These are phyloP conservation scores for Drosophila acutilabella DNA, from an alignment of 2,888 invertebrate genomes.

Conservation along the genomic window DNA sequence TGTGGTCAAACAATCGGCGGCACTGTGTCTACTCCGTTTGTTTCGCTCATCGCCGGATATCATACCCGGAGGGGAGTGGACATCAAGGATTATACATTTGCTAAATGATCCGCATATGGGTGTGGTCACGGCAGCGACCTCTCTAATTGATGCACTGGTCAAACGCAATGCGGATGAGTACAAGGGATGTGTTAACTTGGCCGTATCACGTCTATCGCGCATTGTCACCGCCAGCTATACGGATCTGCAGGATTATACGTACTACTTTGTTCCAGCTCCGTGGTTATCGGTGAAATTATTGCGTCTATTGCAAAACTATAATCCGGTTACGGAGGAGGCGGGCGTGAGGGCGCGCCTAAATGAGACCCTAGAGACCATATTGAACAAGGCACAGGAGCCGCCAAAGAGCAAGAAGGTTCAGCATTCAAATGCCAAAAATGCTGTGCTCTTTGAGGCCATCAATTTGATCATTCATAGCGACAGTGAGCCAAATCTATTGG, in stretches of 20 bases:
- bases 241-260: slow-evolving; percentile 99
- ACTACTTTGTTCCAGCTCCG: slow-evolving; percentile 99
- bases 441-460: slow-evolving; percentile 99
- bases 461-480: slow-evolving; percentile 99
- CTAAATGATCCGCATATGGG: slow-evolving; percentile 99
- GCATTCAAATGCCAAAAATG: slow-evolving; percentile 99
- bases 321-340: slow-evolving; percentile 98
- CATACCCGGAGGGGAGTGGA: slow-evolving; percentile 99
- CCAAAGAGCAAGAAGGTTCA: slow-evolving; percentile 99
- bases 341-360: slow-evolving; percentile 97
- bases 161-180: slow-evolving; percentile 99
- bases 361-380: slow-evolving; percentile 98
- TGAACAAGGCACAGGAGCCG: slow-evolving; percentile 99
- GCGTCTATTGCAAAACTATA: slow-evolving; percentile 98
- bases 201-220: slow-evolving; percentile 97
- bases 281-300: slow-evolving; percentile 99
- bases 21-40: slow-evolving; percentile 96
- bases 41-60: slow-evolving; percentile 98
- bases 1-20: slow-evolving; percentile 99
- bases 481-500: slow-evolving; percentile 97
- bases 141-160: slow-evolving; percentile 98
- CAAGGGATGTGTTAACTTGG: slow-evolving; percentile 98
- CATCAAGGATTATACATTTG: slow-evolving; percentile 98
- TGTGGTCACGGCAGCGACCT: slow-evolving; percentile 99
- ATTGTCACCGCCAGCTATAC: slow-evolving; percentile 99